Evolutionary conservation across 2,888 invertebrate genomes (phyloP).

Genomic region (Disparrhopalites patrizii): DNA sequence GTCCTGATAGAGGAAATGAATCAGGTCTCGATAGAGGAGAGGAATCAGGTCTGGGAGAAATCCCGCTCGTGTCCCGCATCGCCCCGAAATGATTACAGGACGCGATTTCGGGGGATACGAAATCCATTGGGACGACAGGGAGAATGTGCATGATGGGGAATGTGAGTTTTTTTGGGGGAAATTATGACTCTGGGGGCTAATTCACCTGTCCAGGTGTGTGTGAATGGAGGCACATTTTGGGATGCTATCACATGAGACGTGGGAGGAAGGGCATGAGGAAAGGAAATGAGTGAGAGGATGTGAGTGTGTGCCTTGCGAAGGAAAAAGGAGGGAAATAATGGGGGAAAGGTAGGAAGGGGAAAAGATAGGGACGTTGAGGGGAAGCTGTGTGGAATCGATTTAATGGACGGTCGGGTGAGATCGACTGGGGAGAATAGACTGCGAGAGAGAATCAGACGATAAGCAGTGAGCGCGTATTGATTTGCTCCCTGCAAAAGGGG

Average conservation of each 20-base stretch:
- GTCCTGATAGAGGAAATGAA: no score
- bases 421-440: constrained; percentile 3
- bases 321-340: neutral
- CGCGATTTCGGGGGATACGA: no score
- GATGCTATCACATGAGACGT: neutral
- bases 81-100: no score
- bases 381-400: constrained; percentile 2
- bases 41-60: no score
- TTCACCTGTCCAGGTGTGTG: no score
- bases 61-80: no score
- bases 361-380: neutral
- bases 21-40: no score
- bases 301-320: neutral
- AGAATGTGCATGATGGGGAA: neutral
- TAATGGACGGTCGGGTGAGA: constrained; percentile 3
- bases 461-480: constrained; percentile 9
- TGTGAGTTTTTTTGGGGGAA: neutral
- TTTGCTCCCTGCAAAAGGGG: neutral
- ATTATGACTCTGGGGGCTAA: constrained; percentile 1
- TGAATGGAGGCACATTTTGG: neutral
- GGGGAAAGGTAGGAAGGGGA: neutral
- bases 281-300: neutral
- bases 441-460: neutral
- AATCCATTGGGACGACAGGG: no score
- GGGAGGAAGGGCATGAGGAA: neutral